Evolutionary conservation across 1,140 invertebrate genomes (phyloP).

Genomic region (Augochlora pura): DNA sequence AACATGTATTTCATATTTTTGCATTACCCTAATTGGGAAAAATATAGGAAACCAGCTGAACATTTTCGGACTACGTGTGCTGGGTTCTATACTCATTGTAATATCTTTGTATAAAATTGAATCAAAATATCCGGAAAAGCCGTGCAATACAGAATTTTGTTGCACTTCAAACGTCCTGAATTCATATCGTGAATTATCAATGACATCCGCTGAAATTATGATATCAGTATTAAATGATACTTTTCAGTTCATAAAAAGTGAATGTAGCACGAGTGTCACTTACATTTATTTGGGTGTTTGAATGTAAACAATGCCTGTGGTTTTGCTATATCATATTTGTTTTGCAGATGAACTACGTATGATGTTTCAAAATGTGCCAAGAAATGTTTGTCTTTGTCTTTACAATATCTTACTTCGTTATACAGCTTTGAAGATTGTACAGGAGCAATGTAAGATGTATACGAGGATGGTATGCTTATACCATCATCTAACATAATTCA

Average conservation of each 20-base stretch:
- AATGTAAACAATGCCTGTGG: slow-evolving; percentile 93
- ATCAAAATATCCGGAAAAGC: slow-evolving; percentile 98
- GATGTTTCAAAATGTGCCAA: slow-evolving; percentile 89
- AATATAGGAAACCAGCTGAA: slow-evolving; percentile 99
- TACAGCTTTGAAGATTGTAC: slow-evolving; percentile 90
- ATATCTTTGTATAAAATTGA: slow-evolving; percentile 91
- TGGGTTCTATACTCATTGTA: slow-evolving; percentile 93
- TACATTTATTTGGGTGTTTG: slow-evolving; percentile 89
- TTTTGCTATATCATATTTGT: slow-evolving; percentile 90
- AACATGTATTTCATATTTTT: not conserved
- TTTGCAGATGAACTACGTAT: slow-evolving; percentile 96
- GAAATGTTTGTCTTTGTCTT: slow-evolving; percentile 83
- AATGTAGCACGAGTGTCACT: not conserved
- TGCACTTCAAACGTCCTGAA: slow-evolving; percentile 86
- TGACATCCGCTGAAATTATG: slow-evolving; percentile 75
- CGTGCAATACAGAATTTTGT: slow-evolving; percentile 91
- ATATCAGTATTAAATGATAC: slow-evolving; percentile 20
- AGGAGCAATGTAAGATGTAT: slow-evolving; percentile 95
- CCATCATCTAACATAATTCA: slow-evolving; percentile 83
- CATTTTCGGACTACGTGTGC: slow-evolving; percentile 93
- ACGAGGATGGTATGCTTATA: slow-evolving; percentile 94
- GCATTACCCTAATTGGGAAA: slow-evolving; percentile 90
- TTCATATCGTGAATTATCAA: slow-evolving; percentile 89
- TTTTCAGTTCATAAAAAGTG: not conserved
- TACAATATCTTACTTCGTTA: slow-evolving; percentile 84